Conservation (phyloP, 2,888 invertebrate species). For the Tiliacea aurago region DNA sequence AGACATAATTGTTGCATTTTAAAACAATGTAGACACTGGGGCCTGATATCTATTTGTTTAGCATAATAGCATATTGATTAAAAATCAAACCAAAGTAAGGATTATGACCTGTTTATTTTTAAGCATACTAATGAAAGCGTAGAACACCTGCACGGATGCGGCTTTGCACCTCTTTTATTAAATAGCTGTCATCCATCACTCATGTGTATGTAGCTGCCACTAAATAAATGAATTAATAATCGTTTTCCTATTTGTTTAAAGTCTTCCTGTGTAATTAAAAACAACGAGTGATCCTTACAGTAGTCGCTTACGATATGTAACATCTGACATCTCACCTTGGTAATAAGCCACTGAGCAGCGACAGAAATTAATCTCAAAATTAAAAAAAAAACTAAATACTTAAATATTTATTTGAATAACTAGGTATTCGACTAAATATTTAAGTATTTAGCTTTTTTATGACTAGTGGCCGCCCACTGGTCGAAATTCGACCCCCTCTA, state of each 20-base stretch:
- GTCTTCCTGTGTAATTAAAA: background rate
- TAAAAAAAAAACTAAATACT: no score
- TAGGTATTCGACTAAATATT: no score
- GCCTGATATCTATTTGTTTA: slow-evolving; percentile 9
- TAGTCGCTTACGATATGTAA: no score
- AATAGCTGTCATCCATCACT: slow-evolving; percentile 6
- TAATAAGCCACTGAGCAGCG: no score
- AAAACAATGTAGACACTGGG: background rate
- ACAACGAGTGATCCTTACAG: no score
- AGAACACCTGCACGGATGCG: slow-evolving; percentile 30
- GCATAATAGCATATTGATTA: background rate
- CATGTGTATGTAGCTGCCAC: background rate
- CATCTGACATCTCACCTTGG: no score
- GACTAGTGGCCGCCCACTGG: no score
- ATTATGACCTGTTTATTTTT: slow-evolving; percentile 4
- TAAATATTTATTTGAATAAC: no score
- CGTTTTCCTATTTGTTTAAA: background rate
- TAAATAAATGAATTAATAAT: background rate
- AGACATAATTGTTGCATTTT: background rate
- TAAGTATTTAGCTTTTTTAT: background rate
- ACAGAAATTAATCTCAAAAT: no score
- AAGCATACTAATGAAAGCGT: background rate
- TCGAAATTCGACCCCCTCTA: no score
- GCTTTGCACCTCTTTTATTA: slow-evolving; percentile 2
- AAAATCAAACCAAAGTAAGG: slow-evolving; percentile 8